Base-by-base conservation (phyloP, 2,113 vertebrate species). In the Coturnix japonica region DNA sequence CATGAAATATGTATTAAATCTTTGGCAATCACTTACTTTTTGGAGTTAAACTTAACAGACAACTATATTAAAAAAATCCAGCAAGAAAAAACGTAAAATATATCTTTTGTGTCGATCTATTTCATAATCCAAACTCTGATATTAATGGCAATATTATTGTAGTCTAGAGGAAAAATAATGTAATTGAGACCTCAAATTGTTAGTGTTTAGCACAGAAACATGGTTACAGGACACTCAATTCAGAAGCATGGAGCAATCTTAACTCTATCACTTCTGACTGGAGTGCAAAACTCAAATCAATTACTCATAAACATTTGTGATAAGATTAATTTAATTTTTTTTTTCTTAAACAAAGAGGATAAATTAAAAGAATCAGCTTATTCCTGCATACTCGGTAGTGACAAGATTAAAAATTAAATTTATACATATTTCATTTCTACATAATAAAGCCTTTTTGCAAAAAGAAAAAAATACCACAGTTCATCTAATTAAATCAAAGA, bases 401-500 rank as follows among this genome's bases (percentile, higher is more conserved):
- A 98, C 97, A 97, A 97, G 97, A 98, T 98, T 98, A 98, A 98
- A 98, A 98, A 98, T 98, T 98, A 98, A 98, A 98, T 98, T 98
- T 98, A 97, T 98, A 98, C 98, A 97, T 98, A 97, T 97, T 98
- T 98, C 97, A 98, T 98, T 98, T 97, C 97, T 97, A 97, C 97
- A 97, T 98, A 98, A 98, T 97, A 98, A 98, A 98, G 96, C 91
- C 97, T 98, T 98, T 98, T 97, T 97, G 89, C 88, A 96, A 97
- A 98, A 97, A 92, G 93, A 92, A 97, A 97, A 98, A 97, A 97
- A 97, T 90, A 97, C 96, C 94, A 97, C 96, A 96, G 97, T 98
- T 98, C 97, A 97, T 98, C 98, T 98, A 98, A 98, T 98, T 98
- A 98, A 98, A 98, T 98, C 98, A 98, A 98, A 98, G 97, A 96